phyloP scores from a whole-genome alignment of 2,113 vertebrate genomes.

The Thunnus thynnus region DNA sequence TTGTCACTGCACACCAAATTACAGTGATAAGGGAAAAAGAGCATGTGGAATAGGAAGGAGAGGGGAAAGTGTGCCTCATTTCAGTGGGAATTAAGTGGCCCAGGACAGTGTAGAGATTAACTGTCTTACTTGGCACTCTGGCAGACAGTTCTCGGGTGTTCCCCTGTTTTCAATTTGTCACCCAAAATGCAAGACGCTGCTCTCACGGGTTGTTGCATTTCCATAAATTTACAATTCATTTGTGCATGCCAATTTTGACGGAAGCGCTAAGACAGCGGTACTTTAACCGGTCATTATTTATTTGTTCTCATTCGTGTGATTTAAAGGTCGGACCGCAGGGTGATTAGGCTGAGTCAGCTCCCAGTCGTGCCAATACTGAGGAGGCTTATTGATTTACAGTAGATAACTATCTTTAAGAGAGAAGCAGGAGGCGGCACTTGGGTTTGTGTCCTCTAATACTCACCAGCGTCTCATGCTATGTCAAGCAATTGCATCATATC shows the following conservation, averaged over 20 bases:
- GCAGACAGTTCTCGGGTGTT: constrained; percentile 72
- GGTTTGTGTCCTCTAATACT: constrained; percentile 35
- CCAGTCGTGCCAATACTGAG: constrained; percentile 58
- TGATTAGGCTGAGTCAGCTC: constrained; percentile 85
- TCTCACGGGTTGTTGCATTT: constrained; percentile 70
- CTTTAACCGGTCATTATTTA: constrained; percentile 83
- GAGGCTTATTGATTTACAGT: constrained; percentile 82
- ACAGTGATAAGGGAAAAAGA: constrained; percentile 58
- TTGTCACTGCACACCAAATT: constrained; percentile 67
- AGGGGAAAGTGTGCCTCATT: constrained; percentile 57
- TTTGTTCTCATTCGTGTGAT: constrained; percentile 82
- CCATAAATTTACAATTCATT: constrained; percentile 81
- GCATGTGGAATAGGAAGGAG: constrained; percentile 40
- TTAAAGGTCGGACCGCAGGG: constrained; percentile 72
- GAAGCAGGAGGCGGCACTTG: constrained; percentile 39
- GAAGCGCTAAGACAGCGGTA: constrained; percentile 58
- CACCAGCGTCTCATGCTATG: constrained; percentile 5
- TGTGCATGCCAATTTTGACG: constrained; percentile 73
- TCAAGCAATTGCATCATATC: constrained; percentile 12
- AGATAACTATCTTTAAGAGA: constrained; percentile 80
- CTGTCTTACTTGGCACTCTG: constrained; percentile 68
- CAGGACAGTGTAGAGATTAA: constrained; percentile 73
- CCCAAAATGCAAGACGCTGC: constrained; percentile 58
- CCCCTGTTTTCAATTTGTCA: constrained; percentile 74
- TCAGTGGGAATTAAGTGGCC: constrained; percentile 73